These are phyloP conservation scores for Lochmaea crataegi DNA, from an alignment of 2,888 invertebrate species.

Conservation along the genomic window DNA sequence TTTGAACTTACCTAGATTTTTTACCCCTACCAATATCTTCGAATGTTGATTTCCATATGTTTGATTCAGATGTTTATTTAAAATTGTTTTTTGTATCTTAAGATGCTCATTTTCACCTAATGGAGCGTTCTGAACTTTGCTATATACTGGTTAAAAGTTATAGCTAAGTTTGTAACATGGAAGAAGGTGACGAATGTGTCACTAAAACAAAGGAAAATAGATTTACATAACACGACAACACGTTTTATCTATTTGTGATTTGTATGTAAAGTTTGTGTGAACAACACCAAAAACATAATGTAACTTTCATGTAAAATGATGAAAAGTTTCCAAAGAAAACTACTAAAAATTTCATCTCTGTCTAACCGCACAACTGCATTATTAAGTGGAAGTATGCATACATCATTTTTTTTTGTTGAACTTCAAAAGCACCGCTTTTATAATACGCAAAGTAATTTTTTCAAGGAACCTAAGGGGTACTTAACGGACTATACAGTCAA, in stretches of 20 bases:
- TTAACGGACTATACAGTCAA: slow-evolving; percentile 36
- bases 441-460: slow-evolving; percentile 30
- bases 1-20: no score
- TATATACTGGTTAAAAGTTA: no score
- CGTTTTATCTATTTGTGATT: background rate
- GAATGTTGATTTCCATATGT: no score
- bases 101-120: no score
- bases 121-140: no score
- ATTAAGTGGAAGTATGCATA: slow-evolving; percentile 9
- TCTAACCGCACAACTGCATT: slow-evolving; percentile 7
- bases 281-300: slow-evolving; percentile 3
- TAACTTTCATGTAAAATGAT: slow-evolving; percentile 9
- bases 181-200: background rate
- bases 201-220: background rate
- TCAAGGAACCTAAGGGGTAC: slow-evolving; percentile 34
- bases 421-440: slow-evolving; percentile 4
- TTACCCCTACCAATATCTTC: no score
- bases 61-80: no score
- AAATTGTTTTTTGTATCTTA: no score
- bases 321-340: slow-evolving; percentile 7
- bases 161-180: no score
- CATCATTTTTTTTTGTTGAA: slow-evolving; percentile 13
- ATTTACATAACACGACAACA: background rate
- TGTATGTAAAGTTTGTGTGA: background rate
- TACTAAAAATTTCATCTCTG: slow-evolving; percentile 9